phyloP scores from a whole-genome alignment of 2,888 invertebrate species.

The Latheticus oryzae region DNA sequence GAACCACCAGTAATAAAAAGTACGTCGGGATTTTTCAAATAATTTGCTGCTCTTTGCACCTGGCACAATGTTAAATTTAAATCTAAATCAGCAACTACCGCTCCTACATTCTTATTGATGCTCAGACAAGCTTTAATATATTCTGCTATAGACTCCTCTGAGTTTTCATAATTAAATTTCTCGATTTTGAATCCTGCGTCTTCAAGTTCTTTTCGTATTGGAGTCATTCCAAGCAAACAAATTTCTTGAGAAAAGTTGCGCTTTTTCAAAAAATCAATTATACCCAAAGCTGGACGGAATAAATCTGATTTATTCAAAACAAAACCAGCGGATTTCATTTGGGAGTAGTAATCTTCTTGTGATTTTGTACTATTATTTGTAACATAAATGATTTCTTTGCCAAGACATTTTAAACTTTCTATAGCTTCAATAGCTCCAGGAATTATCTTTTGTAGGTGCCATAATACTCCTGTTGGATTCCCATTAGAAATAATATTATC shows the following conservation, averaged over 20 bases:
- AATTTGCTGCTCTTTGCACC: conserved; percentile 67
- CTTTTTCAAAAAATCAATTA: conserved; percentile 69
- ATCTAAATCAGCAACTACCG: conserved; percentile 71
- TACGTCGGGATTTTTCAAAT: conserved; percentile 67
- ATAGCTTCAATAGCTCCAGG: conserved; percentile 67
- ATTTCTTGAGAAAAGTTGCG: conserved; percentile 67
- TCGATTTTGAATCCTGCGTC: conserved; percentile 65
- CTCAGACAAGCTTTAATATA: conserved; percentile 45
- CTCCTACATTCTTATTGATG: conserved; percentile 68
- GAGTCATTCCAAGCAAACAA: conserved; percentile 65
- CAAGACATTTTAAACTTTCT: conserved; percentile 64
- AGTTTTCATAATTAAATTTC: conserved; percentile 61
- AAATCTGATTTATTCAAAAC: conserved; percentile 62
- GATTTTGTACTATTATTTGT: conserved; percentile 51
- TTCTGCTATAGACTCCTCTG: conserved; percentile 35
- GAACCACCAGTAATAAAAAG: conserved; percentile 68
- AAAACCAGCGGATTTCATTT: conserved; percentile 44
- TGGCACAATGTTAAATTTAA: conserved; percentile 67
- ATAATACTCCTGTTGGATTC: conserved; percentile 74
- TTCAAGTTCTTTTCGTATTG: conserved; percentile 62
- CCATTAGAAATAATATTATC: too few relatives aligned
- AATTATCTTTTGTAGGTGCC: conserved; percentile 60
- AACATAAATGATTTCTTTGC: conserved; percentile 63
- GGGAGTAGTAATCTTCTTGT: conserved; percentile 59
- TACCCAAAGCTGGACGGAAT: conserved; percentile 67